Base-by-base conservation (phyloP, 2,113 vertebrate genomes). In the Pangasianodon hypophthalmus region DNA sequence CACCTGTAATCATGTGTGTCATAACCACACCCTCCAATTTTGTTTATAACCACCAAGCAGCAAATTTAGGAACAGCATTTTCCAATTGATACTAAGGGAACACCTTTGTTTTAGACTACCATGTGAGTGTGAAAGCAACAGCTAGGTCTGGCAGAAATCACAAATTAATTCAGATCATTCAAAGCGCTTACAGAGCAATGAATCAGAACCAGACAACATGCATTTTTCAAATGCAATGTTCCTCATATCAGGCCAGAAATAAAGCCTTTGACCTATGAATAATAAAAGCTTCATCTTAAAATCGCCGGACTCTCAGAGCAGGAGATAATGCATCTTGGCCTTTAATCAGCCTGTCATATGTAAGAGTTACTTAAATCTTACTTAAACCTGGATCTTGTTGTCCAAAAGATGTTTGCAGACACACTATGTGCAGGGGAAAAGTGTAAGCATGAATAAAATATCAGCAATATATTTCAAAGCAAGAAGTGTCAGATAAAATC, bases 21-120 rank as follows among this genome's bases (percentile, higher is more conserved):
- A 44, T 71, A 82, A 84, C 87, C 80, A 84, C 87, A 69, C 87
- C 80, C 80, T 71, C 26, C 14, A 56, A 71, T 54, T 56, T 82
- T 7, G 21, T 67, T 41, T 24, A 69, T n/a, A 60, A 44, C 82
- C 3, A 69, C 13, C 52, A 11, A 84, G 13, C 62, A 87, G 8
- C 64, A 26, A 18, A 64, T 64, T 64, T 14, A 6, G 14, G 29
- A 21, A 46, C 24, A 48, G 11, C 2, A 37, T 18, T 54, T 67
- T 58, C 5, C 9, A 62, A 62, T 0, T 7, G 6, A 46, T 29
- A 29, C 24, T 8, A 46, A 62, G 5, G 14, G 62, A 18, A 29
- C 21, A 62, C 19, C 5, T 60, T 84, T 24, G 3, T 80, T 80
- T 52, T 16, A 50, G 77, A 80, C 46, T 52, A 14, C 48, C 0